Evolutionary conservation across 2,113 vertebrate species (phyloP).

Genomic region (Salvator merianae): DNA sequence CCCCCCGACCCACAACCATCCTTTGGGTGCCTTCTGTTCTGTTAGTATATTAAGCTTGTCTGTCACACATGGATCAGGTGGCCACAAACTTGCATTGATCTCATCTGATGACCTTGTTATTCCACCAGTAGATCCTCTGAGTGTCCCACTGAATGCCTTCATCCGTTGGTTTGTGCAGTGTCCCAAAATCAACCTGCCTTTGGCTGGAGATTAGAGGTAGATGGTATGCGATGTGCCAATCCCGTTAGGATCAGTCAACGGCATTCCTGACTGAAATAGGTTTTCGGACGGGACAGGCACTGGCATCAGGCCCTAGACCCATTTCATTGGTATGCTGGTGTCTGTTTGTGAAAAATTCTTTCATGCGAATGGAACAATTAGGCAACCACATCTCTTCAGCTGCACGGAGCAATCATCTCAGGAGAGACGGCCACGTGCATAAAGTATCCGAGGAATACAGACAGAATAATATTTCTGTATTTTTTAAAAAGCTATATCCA

Average conservation of each 20-base stretch:
- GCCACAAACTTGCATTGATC: not conserved
- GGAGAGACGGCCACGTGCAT: slow-evolving; percentile 29
- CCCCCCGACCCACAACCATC: not conserved
- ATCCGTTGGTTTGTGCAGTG: not conserved
- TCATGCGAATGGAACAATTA: slow-evolving; percentile 22
- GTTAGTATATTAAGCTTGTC: not conserved
- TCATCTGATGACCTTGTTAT: not conserved
- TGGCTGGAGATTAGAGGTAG: not conserved
- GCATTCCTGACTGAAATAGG: slow-evolving; percentile 13
- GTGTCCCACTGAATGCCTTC: not conserved
- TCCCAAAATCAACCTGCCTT: not conserved
- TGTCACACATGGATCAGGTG: not conserved
- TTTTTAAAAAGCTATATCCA: slow-evolving; percentile 60
- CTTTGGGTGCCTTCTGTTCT: not conserved
- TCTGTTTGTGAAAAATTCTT: slow-evolving; percentile 10
- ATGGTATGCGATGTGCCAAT: not conserved
- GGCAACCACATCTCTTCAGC: not conserved
- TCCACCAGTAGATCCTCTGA: not conserved
- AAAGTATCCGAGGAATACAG: slow-evolving; percentile 49
- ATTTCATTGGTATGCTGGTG: not conserved
- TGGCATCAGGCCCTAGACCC: slow-evolving; percentile 20
- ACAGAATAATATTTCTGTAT: slow-evolving; percentile 60
- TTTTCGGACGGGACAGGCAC: not conserved
- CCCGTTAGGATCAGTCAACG: accelerated
- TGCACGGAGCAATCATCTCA: slow-evolving; percentile 27